phyloP scores from a whole-genome alignment of 2,797 vertebrate genomes.

The Melanotaenia maccullochi region DNA sequence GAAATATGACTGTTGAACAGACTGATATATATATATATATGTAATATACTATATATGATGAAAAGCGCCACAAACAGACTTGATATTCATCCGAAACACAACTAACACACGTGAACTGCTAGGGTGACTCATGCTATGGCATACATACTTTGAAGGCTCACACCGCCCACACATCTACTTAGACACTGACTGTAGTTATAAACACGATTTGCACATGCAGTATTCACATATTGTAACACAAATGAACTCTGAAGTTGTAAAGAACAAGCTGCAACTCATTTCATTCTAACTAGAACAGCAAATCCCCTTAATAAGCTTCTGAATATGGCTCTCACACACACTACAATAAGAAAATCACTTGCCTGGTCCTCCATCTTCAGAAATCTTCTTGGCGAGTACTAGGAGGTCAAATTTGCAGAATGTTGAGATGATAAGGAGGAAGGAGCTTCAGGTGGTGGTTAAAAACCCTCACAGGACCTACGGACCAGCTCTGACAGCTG shows the following conservation, averaged over 20 bases:
- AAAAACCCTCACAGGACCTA: slow-evolving; percentile 14
- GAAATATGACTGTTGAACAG: too few species aligned
- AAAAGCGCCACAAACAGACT: background rate
- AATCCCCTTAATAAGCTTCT: background rate
- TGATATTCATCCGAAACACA: background rate
- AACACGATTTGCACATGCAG: background rate
- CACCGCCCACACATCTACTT: slow-evolving; percentile 27
- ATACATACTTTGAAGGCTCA: background rate
- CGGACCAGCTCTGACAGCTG: slow-evolving; percentile 52
- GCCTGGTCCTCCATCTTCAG: slow-evolving; percentile 66
- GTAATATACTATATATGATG: too few species aligned
- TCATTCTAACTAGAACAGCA: background rate
- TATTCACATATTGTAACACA: background rate
- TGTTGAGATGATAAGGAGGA: background rate
- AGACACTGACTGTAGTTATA: slow-evolving; percentile 4
- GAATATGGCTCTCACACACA: background rate
- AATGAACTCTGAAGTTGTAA: rapidly evolving
- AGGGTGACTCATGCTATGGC: slow-evolving; percentile 39
- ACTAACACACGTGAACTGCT: slow-evolving; percentile 16
- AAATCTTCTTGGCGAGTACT: background rate
- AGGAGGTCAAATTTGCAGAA: background rate
- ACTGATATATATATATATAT: too few species aligned
- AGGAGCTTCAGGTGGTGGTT: slow-evolving; percentile 45
- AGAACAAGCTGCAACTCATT: background rate
- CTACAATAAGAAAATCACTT: slow-evolving; percentile 19